Evolutionary conservation across 2,797 vertebrate species (phyloP), one percentile per base, ranked within the genome.

Genomic region (Cyclura pinguis): DNA sequence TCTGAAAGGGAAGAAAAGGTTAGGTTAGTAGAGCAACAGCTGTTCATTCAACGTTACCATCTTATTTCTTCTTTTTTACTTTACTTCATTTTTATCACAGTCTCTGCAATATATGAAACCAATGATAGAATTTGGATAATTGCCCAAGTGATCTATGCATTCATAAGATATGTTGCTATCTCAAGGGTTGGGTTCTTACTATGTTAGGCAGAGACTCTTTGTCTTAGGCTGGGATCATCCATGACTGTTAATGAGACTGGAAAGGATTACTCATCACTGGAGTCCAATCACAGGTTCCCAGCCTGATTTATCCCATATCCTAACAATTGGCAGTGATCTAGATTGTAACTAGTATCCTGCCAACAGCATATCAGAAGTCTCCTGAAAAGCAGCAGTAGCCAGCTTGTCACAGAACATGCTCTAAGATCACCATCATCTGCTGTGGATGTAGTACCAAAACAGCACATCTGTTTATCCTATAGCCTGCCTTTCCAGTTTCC

Each of bases 1-100:
- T 57, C 16, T 20, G 29, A 69, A 89, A 72, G 77, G 50, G 62
- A 55, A 72, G 64, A 85, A 85, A 89, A 57, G 59, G 38, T 22
- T 72, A 38, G 27, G 27, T 72, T 80, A 85, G 52, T 42, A 57
- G 47, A 89, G 76, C n/a, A 55, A 10, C 50, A 72, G 50, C n/a
- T 80, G 12, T 24, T 89, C 62, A 80, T n/a, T 52, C n/a, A 89
- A 64, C 62, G 9, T 8, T 47, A 78, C 24, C n/a, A 22, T 38
- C 62, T 62, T 29, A 77, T 29, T 47, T 52, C 52, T 27, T 24
- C 29, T 0, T 78, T 55, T 83, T 32, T 4, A 16, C 22, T 16
- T 57, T 50, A 3, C 18, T 42, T 27, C 29, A 50, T 67, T 69
- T 85, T 78, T 20, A 62, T 20, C 59, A 62, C 59, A 62, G 59